Evolutionary conservation across 2,888 invertebrate genomes (phyloP), one percentile per base, ranked within the genome.

Genomic region (Nomada fabriciana): DNA sequence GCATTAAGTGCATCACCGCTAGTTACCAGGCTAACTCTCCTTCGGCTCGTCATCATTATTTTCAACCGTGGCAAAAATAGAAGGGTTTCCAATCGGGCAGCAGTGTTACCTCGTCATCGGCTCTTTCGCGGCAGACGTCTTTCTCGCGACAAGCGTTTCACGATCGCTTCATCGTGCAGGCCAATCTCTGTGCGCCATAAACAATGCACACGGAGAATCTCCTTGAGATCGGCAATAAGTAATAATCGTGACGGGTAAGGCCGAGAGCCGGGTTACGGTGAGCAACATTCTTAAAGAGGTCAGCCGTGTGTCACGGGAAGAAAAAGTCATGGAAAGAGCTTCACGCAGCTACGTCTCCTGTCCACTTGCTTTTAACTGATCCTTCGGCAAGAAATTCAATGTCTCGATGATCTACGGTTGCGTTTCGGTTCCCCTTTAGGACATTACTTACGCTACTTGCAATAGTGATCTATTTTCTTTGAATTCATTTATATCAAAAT

Each of bases 161-260:
- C 87, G 87, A 87, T 87, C 86, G 88, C 82, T 81, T 83, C 85
- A 80, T 85, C 87, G 81, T 78, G 77, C 78, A 43, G 81, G 57
- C 57, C 78, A 75, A 80, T 82, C 85, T 85, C 76, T 57, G 68
- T 60, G 67, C 71, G 65, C 87, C 74, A 86, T 86, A 89, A 88
- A 88, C 87, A 88, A 89, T 89, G 83, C 76, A 59, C 80, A 78
- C 65, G 82, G 84, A 84, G 85, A 86, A 89, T 88, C 86, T 86
- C 84, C 86, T 88, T 85, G 88, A 88, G 86, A 89, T 89, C 88
- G 88, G 84, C 83, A 83, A 89, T 89, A 89, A 89, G 85, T 89
- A 88, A 89, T 86, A 89, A 80, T 83, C 82, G 47, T 88, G 87
- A 86, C 83, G 83, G 83, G 85, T 88, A 83, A 88, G 88, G 88